Base-by-base conservation (phyloP, 2,797 vertebrate species). In the Podargus strigoides region DNA sequence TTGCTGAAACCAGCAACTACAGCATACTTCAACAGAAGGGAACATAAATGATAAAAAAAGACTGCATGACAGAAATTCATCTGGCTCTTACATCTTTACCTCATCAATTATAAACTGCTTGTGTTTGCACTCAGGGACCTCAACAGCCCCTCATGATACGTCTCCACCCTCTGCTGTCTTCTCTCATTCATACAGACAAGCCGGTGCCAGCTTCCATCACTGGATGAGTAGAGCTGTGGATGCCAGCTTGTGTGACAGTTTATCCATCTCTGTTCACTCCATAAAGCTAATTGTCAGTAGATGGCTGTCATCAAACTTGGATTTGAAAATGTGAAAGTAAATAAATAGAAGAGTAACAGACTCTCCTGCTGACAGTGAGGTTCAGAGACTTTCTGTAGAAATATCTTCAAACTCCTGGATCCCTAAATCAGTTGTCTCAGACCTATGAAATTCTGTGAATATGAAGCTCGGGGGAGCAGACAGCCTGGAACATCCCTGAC, bases 221-320 rank as follows among this genome's bases (percentile, higher is more conserved):
- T 5, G 8, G 13, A 76, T 56, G 63, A 95, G 63, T 73, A 76
- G 68, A 87, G 42, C 46, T 37, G 56, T n/a, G 62, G 22, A 53
- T 92, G 84, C 80, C 92, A 94, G 56, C 47, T 83, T 77, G 49
- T 78, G 68, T 90, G 92, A 90, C 75, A 80, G 70, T 92, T 95
- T 53, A 90, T 94, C 90, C 78, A 39, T 94, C 78, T 89, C 53
- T 22, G 22, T 70, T 89, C 46, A 9, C 64, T 94, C 53, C n/a
- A 4, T 73, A 83, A 92, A 68, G 24, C 18, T 77, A 30, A 83
- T 93, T 89, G 89, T 92, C 60, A 67, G 87, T 74, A 75, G 90
- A 72, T 58, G 70, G 56, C 86, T 95, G 80, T 85, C 92, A 77
- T 80, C 73, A 80, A 39, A 77, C 46, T 87, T 64, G 47, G 53